Evolutionary conservation across 2,113 vertebrate genomes (phyloP).

Genomic region (Odontophorus gujanensis): DNA sequence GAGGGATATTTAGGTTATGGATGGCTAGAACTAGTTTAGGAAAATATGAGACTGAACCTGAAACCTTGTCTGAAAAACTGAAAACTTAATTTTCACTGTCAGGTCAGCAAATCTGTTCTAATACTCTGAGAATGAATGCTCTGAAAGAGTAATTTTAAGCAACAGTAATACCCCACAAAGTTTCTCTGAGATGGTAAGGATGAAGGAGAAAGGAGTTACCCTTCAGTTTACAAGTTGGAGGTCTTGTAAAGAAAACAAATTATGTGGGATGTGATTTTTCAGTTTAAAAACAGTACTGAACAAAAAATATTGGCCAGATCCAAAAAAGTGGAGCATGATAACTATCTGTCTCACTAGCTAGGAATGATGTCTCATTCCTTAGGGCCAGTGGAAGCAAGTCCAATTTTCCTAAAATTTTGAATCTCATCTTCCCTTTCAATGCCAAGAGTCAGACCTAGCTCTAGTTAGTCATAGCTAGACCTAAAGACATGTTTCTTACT

Average conservation of each 20-base stretch:
- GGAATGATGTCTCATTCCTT: background rate
- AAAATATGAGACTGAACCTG: background rate
- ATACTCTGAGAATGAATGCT: background rate
- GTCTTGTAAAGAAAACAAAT: background rate
- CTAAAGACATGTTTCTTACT: rapidly evolving
- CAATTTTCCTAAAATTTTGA: background rate
- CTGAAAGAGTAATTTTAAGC: background rate
- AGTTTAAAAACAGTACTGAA: background rate
- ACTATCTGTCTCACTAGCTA: background rate
- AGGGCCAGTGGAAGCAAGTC: background rate
- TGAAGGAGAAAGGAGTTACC: background rate
- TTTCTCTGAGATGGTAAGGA: background rate
- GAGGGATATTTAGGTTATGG: background rate
- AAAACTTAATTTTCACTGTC: background rate
- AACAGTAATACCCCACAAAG: background rate
- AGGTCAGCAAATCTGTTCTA: background rate
- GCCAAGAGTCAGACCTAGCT: background rate
- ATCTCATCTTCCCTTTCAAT: background rate
- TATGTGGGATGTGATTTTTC: background rate
- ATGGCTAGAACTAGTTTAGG: background rate
- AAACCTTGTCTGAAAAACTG: background rate
- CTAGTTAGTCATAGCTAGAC: background rate
- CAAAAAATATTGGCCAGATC: background rate
- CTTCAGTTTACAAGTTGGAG: background rate
- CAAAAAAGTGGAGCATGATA: background rate